Percentiles rank a stretch among this genome's conserved stretches.
These are phyloP conservation scores for Brevipalpus yothersi DNA, from an alignment of 1,140 invertebrate genomes.

Conservation along the genomic window DNA sequence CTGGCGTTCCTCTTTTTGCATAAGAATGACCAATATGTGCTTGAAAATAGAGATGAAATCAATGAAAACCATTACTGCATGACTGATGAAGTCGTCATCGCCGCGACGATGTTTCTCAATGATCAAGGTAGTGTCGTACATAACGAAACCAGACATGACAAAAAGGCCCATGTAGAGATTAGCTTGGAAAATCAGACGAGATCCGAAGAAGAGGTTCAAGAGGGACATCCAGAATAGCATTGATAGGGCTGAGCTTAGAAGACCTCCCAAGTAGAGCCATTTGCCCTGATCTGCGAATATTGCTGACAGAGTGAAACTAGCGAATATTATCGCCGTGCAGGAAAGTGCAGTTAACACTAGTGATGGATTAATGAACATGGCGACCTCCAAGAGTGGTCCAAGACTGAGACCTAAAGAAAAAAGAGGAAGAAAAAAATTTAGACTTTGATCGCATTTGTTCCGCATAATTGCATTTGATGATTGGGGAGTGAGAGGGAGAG, in stretches of 20 bases:
- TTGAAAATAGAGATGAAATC: conserved; percentile 78
- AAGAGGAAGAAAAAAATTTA: not conserved
- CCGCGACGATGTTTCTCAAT: conserved; percentile 70
- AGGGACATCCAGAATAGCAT: conserved; percentile 48
- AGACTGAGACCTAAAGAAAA: conserved; percentile 38
- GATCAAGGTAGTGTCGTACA: conserved; percentile 88
- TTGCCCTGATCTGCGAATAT: conserved; percentile 54
- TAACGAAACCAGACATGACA: conserved; percentile 75
- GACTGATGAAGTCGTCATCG: conserved; percentile 71
- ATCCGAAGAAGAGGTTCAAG: conserved; percentile 62
- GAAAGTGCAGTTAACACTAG: conserved; percentile 69
- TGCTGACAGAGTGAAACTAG: conserved; percentile 63
- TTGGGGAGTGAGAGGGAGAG: too few species aligned
- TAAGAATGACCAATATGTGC: conserved; percentile 57
- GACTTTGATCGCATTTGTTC: too few species aligned
- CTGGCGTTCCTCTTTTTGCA: conserved; percentile 42
- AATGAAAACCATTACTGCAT: conserved; percentile 69
- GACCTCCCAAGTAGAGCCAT: conserved; percentile 45
- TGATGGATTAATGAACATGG: conserved; percentile 46
- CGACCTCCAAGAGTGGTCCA: conserved; percentile 49
- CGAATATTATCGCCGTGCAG: conserved; percentile 62
- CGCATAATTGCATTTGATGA: too few species aligned
- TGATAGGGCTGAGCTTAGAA: conserved; percentile 52
- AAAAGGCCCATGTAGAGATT: conserved; percentile 64
- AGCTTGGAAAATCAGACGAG: conserved; percentile 48